These are phyloP conservation scores for Plumapathes pennacea DNA, from an alignment of 92 coral and sea anemone species.

Conservation along the genomic window DNA sequence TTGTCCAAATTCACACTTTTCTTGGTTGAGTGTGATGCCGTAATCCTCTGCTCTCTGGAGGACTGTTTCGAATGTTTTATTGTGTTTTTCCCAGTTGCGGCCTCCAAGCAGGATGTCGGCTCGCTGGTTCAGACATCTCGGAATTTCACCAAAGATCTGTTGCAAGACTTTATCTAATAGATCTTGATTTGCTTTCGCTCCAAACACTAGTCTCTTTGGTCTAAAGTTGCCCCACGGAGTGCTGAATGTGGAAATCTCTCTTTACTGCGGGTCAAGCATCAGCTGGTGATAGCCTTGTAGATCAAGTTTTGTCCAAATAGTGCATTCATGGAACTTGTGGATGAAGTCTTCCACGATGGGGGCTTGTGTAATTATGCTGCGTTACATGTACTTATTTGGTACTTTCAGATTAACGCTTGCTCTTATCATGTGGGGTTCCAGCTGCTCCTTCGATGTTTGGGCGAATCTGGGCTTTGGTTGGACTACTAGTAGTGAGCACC, in stretches of 20 bases:
- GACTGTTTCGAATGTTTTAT: constrained; percentile 21
- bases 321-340: constrained; percentile 35
- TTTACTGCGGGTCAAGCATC: constrained; percentile 40
- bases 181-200: constrained; percentile 57
- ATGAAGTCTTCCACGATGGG: constrained; percentile 53
- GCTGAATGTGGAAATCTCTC: constrained; percentile 41
- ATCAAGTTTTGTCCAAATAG: constrained; percentile 38
- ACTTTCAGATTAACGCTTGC: constrained; percentile 22
- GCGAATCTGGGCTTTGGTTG: constrained; percentile 31
- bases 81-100: constrained; percentile 33
- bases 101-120: constrained; percentile 3
- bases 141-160: constrained; percentile 40
- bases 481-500: constrained; percentile 44
- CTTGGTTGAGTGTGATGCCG: too few species aligned
- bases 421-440: constrained; percentile 31
- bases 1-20: too few species aligned
- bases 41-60: too few species aligned
- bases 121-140: constrained; percentile 11
- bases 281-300: constrained; percentile 59
- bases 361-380: constrained; percentile 21
- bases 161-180: constrained; percentile 55
- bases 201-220: constrained; percentile 49
- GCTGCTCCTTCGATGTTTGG: constrained; percentile 3
- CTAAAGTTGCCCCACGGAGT: constrained; percentile 63
- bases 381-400: constrained; percentile 23